Base-by-base conservation (phyloP, 2,797 vertebrate species). In the Pygocentrus nattereri region DNA sequence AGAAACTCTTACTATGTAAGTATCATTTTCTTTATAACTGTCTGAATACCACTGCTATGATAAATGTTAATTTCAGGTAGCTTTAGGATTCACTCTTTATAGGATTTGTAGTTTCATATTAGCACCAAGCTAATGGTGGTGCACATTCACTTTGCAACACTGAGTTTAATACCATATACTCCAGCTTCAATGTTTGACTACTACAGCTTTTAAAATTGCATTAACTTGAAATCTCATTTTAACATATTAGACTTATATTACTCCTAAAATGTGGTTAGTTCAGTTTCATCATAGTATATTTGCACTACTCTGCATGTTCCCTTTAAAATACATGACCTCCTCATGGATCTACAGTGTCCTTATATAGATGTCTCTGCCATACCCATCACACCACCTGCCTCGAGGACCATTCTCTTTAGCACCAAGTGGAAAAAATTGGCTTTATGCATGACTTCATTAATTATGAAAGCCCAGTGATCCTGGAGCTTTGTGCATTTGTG, bases 371-470 rank as follows among this genome's bases (percentile, higher is more conserved):
- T 25, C 38, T 16, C 11, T 49, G 49, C 15, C 23, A 47, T 70
- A 70, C 49, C 23, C 67, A 70, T 41, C 38, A 70, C 67, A 25
- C 41, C 12, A 49, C 41, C 67, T 49, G 67, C 41, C 67, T 70
- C 15, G 6, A 27, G 67, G 44, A 41, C 67, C 23, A 47, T 27
- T 47, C 5, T 38, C 31, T 67, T 67, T 13, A 41, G 64, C 31
- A 19, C 7, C n/a, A 67, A 41, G 18, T 47, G 65, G 21, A 21
- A 25, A 38, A 8, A 15, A 44, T 38, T 23, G 12, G 2, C 11
- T 68, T 68, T 68, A 47, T 68, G n/a, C 44, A 49, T 15, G 41
- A n/a, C 10, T 23, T 70, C 67, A 70, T 70, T 70, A 70, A 49
- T 70, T 25, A 70, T 47, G 27, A 23, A 70, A 27, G 5, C 5